These are phyloP conservation scores for mouse (Mus musculus) DNA, from an alignment of 2,113 vertebrate species.

Conservation along the genomic window DNA sequence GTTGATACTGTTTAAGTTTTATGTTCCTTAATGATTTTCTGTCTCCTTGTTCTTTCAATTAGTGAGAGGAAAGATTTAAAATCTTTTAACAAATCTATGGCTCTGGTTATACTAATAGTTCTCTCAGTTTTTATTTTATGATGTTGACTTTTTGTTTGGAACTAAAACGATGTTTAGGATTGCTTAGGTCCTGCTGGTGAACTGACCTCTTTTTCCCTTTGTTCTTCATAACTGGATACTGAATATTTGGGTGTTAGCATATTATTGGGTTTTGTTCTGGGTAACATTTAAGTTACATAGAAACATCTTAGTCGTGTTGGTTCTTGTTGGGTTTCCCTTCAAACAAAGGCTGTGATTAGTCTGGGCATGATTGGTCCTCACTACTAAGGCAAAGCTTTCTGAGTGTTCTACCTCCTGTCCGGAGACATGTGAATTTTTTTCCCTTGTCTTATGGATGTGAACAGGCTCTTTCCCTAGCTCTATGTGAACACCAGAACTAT, in stretches of 20 bases:
- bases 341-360: background rate
- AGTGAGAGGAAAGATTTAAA: background rate
- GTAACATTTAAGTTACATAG: background rate
- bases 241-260: constrained; percentile 9
- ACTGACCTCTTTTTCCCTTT: background rate
- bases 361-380: background rate
- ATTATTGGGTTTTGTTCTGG: constrained; percentile 9
- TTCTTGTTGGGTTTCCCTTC: background rate
- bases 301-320: background rate
- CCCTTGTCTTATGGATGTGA: constrained; percentile 13
- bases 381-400: background rate
- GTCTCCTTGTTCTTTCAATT: background rate
- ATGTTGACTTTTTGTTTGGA: constrained; percentile 23
- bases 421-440: background rate
- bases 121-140: constrained; percentile 9
- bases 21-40: background rate
- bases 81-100: background rate
- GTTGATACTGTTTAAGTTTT: background rate
- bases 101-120: constrained; percentile 8
- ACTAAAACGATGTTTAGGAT: background rate
- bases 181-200: background rate
- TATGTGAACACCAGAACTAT: background rate
- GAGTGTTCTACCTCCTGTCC: background rate
- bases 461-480: background rate
- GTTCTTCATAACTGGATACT: background rate